Evolutionary conservation across 2,797 vertebrate species (phyloP).

Genomic region (Crocodylus rhombifer): DNA sequence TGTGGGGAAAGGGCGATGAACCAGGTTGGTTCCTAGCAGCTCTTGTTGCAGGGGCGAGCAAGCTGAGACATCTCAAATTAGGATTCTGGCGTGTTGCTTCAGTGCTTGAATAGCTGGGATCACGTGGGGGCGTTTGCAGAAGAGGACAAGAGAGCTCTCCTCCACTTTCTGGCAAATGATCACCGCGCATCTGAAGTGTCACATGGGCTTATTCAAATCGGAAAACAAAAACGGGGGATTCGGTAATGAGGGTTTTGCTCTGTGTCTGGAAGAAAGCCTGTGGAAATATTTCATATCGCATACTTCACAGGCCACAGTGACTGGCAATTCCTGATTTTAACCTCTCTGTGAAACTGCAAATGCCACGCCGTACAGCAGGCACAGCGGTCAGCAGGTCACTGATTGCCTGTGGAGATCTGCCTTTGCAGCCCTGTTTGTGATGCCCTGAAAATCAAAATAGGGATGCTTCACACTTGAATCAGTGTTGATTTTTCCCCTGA

Average conservation of each 20-base stretch:
- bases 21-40: slow-evolving; percentile 53
- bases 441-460: slow-evolving; percentile 43
- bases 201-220: slow-evolving; percentile 49
- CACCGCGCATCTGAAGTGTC: slow-evolving; percentile 40
- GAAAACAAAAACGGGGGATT: slow-evolving; percentile 54
- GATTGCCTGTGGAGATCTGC: slow-evolving; percentile 38
- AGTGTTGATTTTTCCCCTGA: slow-evolving; percentile 10
- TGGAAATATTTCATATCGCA: slow-evolving; percentile 31
- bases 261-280: slow-evolving; percentile 33
- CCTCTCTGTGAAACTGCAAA: slow-evolving; percentile 34
- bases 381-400: not conserved
- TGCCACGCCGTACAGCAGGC: slow-evolving; percentile 16
- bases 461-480: slow-evolving; percentile 30
- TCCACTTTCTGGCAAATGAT: slow-evolving; percentile 14
- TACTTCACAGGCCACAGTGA: slow-evolving; percentile 18
- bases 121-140: slow-evolving; percentile 38
- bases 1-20: slow-evolving; percentile 62
- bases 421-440: slow-evolving; percentile 44
- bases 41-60: slow-evolving; percentile 57
- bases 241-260: slow-evolving; percentile 5
- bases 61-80: slow-evolving; percentile 53
- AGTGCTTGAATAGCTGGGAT: slow-evolving; percentile 41
- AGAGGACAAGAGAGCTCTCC: slow-evolving; percentile 47
- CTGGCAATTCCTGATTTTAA: slow-evolving; percentile 47
- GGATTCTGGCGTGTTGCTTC: slow-evolving; percentile 56